Evolutionary conservation across 2,888 invertebrate species (phyloP).

Genomic region (Creontiades dilutus): DNA sequence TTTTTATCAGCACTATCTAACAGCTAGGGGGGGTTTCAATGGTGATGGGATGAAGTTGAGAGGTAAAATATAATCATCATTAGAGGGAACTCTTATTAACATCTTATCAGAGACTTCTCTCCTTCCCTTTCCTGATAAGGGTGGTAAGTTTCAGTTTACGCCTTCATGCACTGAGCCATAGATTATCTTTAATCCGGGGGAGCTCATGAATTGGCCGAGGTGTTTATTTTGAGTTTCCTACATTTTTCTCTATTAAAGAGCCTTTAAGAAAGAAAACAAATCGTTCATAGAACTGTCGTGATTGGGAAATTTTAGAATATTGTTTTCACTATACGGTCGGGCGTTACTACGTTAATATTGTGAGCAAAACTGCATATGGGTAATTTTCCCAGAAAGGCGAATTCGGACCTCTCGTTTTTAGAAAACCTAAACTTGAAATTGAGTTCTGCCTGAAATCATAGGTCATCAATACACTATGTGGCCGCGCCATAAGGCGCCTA

Average conservation of each 20-base stretch:
- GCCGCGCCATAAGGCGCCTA: too few species aligned
- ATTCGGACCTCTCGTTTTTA: too few species aligned
- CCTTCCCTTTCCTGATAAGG: constrained; percentile 15
- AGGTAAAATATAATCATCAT: constrained; percentile 52
- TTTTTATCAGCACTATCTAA: constrained; percentile 30
- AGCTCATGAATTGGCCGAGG: neutral
- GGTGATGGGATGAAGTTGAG: neutral
- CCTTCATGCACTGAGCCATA: neutral
- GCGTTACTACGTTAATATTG: neutral
- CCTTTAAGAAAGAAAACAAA: neutral
- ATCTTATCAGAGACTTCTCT: constrained; percentile 36
- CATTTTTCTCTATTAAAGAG: neutral
- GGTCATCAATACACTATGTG: too few species aligned
- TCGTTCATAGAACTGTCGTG: neutral
- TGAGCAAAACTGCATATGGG: too few species aligned
- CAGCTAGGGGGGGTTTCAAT: constrained; percentile 30
- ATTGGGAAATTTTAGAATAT: neutral
- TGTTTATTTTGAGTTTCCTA: neutral
- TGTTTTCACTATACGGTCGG: neutral
- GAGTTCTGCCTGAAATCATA: too few species aligned
- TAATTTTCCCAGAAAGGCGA: too few species aligned
- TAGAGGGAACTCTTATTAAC: constrained; percentile 48
- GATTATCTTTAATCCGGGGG: neutral
- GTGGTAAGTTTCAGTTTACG: neutral
- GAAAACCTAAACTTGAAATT: too few species aligned